These are phyloP conservation scores for Drosophila sucinea DNA, from an alignment of 1,140 invertebrate genomes.

Conservation along the genomic window DNA sequence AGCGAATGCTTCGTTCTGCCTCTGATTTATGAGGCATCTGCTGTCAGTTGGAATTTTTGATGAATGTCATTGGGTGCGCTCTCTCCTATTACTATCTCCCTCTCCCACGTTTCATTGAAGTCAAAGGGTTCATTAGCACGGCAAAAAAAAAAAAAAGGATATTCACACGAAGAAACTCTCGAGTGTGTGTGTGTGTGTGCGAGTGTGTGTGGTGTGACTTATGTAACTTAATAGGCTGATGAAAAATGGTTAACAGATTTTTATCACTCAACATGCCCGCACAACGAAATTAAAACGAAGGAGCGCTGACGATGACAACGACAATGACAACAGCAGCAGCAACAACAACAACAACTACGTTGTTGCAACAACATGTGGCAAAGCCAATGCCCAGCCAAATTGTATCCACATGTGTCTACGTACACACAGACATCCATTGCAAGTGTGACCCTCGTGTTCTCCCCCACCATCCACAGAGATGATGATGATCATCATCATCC, in stretches of 20 bases:
- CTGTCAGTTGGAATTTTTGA: slow-evolving; percentile 55
- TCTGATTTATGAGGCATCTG: slow-evolving; percentile 70
- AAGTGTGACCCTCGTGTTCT: slow-evolving; percentile 1
- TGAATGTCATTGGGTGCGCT: slow-evolving; percentile 47
- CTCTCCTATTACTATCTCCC: slow-evolving; percentile 24
- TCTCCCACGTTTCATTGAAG: slow-evolving; percentile 13
- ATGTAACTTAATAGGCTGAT: slow-evolving; percentile 80
- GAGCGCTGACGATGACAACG: slow-evolving; percentile 32
- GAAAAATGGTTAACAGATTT: slow-evolving; percentile 71
- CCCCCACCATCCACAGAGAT: slow-evolving; percentile 49
- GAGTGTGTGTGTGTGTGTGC: too few species aligned
- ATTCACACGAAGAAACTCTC: slow-evolving; percentile 55
- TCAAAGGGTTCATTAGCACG: slow-evolving; percentile 75
- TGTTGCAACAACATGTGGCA: slow-evolving; percentile 51
- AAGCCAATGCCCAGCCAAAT: slow-evolving; percentile 65
- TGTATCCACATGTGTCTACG: slow-evolving; percentile 70
- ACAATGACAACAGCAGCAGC: not conserved
- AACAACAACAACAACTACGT: not conserved
- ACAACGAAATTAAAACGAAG: slow-evolving; percentile 24
- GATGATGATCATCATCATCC: slow-evolving; percentile 44
- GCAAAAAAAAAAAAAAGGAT: slow-evolving; percentile 50
- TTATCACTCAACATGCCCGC: slow-evolving; percentile 61
- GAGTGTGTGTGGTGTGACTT: slow-evolving; percentile 51
- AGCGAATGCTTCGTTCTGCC: slow-evolving; percentile 46
- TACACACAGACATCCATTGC: slow-evolving; percentile 17